Base-by-base conservation (phyloP, 2,797 vertebrate species). In the Syncerus caffer region DNA sequence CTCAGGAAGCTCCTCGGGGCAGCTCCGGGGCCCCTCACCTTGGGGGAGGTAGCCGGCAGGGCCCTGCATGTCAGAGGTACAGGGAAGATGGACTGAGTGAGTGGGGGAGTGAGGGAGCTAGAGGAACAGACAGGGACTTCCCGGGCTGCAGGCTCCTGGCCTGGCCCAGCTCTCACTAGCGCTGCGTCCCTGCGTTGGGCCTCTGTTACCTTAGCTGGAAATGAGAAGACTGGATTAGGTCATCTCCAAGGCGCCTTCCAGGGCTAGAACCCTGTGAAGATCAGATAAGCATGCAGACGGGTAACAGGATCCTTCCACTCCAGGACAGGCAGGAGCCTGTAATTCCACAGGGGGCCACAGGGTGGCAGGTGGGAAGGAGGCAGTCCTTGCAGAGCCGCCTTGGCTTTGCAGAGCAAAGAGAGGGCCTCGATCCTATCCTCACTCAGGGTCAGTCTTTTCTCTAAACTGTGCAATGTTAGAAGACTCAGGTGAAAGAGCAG, bases 361-460 rank as follows among this genome's bases (percentile, higher is more conserved):
- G 97, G 60, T 80, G 98, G 97, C 96, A 90, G 53, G 71, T 62
- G 97, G 97, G 97, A 97, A 93, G 96, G 85, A 90, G 96, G 12
- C 15, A 3, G 23, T 80, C 7, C 4, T 3, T 2, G 60, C 71
- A 2, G 23, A 1, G 51, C 3, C 0, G 25, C 51, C 83, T 93
- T 51, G 3, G 57, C 84, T 95, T 79, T 42, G 38, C 82, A 87
- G 74, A 93, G 74, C 4, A 2, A 12, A 4, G 6, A 9, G 9
- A 47, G 21, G 7, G 27, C 50, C n/a, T 29, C 34, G 51, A 17
- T 85, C 8, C n/a, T 15, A 0, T 27, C 38, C 31, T 82, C 29
- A 34, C 47, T 25, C 31, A 31, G 15, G 76, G 15, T 29, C 76
- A 31, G 76, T 9, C 45, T 79, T 50, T 47, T 19, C 76, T 50